Conservation (phyloP, 1,140 invertebrate genomes). For the Drosophila persimilis region DNA sequence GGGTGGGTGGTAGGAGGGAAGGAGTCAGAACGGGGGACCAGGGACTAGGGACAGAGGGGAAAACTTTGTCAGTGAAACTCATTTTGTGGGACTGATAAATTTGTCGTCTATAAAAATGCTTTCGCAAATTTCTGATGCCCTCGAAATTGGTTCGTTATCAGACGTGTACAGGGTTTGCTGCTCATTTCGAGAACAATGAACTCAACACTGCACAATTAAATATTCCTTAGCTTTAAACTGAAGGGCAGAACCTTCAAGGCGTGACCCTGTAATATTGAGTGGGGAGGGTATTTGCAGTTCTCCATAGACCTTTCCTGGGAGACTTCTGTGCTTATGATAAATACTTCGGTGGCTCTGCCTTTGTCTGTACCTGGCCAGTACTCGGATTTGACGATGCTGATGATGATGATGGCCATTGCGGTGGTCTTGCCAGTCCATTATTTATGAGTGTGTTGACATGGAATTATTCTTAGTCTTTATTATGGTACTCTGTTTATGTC, state of each 20-base stretch:
- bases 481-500: conserved; percentile 35
- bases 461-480: conserved; percentile 81
- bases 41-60: neutral
- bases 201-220: neutral
- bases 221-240: no score
- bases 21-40: neutral
- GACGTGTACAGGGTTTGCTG: no score
- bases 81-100: conserved; percentile 81
- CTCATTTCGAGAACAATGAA: neutral
- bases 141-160: neutral
- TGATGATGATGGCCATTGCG: conserved; percentile 36
- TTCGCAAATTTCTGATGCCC: conserved; percentile 40
- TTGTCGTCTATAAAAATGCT: conserved; percentile 70
- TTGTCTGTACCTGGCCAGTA: conserved; percentile 60
- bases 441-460: conserved; percentile 82
- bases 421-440: conserved; percentile 71
- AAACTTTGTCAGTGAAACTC: conserved; percentile 49
- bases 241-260: neutral
- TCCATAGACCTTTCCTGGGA: neutral
- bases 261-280: no score
- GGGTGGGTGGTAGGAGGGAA: conserved; percentile 10
- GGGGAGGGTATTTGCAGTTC: conserved; percentile 23
- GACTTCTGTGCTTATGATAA: conserved; percentile 65
- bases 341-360: conserved; percentile 58
- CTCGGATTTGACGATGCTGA: conserved; percentile 51